A percentile compares a stretch with the other conserved stretches of the same genome.
Evolutionary conservation across 1,140 invertebrate genomes (phyloP).

Genomic region (Venturia canescens): DNA sequence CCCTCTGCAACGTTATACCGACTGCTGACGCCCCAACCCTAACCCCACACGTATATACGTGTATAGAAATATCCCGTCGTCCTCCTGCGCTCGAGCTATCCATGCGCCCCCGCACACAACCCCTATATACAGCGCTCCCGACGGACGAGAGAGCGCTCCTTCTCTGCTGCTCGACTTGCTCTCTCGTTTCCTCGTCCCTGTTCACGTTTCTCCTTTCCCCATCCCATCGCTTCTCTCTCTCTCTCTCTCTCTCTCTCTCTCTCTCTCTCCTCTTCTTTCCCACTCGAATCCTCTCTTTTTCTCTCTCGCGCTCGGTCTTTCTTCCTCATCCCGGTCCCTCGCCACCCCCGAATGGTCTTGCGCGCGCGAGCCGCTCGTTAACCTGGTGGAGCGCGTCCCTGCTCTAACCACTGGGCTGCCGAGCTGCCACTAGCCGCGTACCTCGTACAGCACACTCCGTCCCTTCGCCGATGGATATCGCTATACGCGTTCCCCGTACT

Average conservation of each 20-base stretch:
- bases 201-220: constrained; percentile 44
- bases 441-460: background rate
- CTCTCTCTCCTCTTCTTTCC: constrained; percentile 36
- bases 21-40: constrained; percentile 45
- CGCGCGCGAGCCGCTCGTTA: constrained; percentile 69
- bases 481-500: constrained; percentile 38
- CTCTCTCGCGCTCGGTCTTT: constrained; percentile 24
- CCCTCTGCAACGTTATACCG: constrained; percentile 41
- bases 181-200: constrained; percentile 55
- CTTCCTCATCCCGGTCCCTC: constrained; percentile 15
- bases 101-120: constrained; percentile 1
- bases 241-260: constrained; percentile 29
- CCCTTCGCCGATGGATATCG: background rate
- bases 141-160: constrained; percentile 46
- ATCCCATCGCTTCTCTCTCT: constrained; percentile 46
- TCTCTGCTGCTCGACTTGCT: constrained; percentile 53
- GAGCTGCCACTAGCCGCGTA: constrained; percentile 54
- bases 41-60: background rate
- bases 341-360: constrained; percentile 38
- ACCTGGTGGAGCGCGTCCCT: constrained; percentile 65
- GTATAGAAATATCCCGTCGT: constrained; percentile 31
- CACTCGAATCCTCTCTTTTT: constrained; percentile 47
- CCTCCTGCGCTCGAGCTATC: constrained; percentile 6
- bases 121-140: constrained; percentile 49
- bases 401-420: constrained; percentile 65